These are phyloP conservation scores for Gastrophysa polygoni DNA, from an alignment of 2,888 invertebrate genomes.

Conservation along the genomic window DNA sequence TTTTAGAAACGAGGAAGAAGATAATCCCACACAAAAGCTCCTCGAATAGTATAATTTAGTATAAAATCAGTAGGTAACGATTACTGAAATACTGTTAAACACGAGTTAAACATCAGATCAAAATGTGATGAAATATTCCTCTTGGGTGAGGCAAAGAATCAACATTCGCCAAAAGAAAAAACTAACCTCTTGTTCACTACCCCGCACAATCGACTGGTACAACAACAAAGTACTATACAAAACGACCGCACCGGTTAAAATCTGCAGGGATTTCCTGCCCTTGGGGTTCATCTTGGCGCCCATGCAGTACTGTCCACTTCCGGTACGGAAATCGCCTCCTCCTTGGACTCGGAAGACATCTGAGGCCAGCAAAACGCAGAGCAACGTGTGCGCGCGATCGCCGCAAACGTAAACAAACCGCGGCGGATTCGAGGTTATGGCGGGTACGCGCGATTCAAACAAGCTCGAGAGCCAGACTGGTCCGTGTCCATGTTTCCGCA, in stretches of 20 bases:
- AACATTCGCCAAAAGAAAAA: background rate
- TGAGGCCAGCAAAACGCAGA: no score
- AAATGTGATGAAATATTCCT: no score
- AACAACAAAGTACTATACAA: conserved; percentile 53
- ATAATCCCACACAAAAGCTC: no score
- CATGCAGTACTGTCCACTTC: conserved; percentile 27
- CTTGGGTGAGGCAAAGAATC: no score
- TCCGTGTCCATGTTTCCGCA: conserved; percentile 19
- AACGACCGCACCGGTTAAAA: conserved; percentile 50
- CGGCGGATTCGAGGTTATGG: background rate
- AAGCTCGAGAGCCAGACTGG: background rate
- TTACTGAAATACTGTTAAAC: no score
- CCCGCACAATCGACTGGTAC: conserved; percentile 54
- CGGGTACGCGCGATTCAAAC: background rate
- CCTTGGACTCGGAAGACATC: conserved; percentile 44
- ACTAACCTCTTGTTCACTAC: conserved; percentile 40
- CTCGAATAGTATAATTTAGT: no score
- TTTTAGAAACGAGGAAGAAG: no score
- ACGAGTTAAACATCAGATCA: no score
- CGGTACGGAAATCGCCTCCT: conserved; percentile 45
- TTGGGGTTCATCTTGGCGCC: conserved; percentile 51
- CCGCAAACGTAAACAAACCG: conserved; percentile 16
- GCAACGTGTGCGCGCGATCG: background rate
- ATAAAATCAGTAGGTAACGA: no score
- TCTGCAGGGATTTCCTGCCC: conserved; percentile 52